These are phyloP conservation scores for Prorops nasuta DNA, from an alignment of 1,140 invertebrate genomes.

Conservation along the genomic window DNA sequence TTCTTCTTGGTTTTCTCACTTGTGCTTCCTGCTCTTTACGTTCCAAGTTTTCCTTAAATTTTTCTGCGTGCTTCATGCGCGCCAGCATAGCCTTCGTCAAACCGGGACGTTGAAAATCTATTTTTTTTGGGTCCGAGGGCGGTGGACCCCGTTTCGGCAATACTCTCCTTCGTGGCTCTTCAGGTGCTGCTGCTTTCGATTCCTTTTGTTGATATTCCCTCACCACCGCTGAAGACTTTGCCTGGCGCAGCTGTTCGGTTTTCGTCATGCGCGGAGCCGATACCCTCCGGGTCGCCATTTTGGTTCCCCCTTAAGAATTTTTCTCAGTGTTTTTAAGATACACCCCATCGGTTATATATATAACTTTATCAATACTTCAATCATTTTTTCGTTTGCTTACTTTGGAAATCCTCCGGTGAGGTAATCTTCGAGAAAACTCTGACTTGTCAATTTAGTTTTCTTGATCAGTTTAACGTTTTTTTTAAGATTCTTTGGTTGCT, in stretches of 20 bases:
- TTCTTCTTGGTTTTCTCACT: slow-evolving; percentile 15
- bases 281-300: slow-evolving; percentile 9
- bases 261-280: slow-evolving; percentile 16
- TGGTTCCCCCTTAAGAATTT: too few species aligned
- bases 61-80: slow-evolving; percentile 28
- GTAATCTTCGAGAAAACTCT: too few species aligned
- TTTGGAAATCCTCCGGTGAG: too few species aligned
- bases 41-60: slow-evolving; percentile 23
- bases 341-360: too few species aligned
- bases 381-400: too few species aligned
- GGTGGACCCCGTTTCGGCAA: neutral
- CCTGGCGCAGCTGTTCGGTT: slow-evolving; percentile 23
- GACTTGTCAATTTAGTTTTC: too few species aligned
- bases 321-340: too few species aligned
- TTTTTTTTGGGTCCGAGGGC: slow-evolving; percentile 23
- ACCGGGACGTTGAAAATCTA: slow-evolving; percentile 30
- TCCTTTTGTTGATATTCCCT: slow-evolving; percentile 3
- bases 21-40: slow-evolving; percentile 11
- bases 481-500: too few species aligned
- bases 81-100: slow-evolving; percentile 38
- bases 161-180: neutral
- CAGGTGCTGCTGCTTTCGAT: neutral
- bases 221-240: slow-evolving; percentile 20
- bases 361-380: too few species aligned
- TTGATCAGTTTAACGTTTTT: too few species aligned